These are phyloP conservation scores for Crambe crambe DNA, from an alignment of 37 sponge, comb jelly and placozoan species.

Conservation along the genomic window DNA sequence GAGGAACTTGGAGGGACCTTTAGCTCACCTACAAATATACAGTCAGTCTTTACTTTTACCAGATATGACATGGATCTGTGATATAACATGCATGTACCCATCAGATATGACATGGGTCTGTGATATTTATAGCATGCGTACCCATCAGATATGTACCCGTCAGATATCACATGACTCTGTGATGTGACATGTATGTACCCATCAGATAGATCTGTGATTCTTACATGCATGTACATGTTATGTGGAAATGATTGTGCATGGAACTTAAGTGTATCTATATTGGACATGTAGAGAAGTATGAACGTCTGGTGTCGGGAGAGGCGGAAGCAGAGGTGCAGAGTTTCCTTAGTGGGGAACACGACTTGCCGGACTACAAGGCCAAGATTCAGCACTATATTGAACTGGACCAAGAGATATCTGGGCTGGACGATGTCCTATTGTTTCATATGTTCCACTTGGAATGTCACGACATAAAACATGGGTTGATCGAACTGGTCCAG, in stretches of 20 bases:
- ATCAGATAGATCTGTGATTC: no score
- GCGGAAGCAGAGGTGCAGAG: constrained; percentile 52
- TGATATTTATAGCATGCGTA: no score
- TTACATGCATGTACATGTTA: no score
- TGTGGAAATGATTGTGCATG: background rate
- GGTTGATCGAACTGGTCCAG: constrained; percentile 47
- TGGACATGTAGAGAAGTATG: background rate
- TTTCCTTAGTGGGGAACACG: constrained; percentile 70
- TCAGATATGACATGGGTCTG: no score
- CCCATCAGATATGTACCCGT: no score
- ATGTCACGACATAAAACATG: constrained; percentile 83
- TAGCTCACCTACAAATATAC: constrained; percentile 49
- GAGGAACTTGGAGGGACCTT: constrained; percentile 41
- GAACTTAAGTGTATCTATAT: background rate
- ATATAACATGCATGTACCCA: no score
- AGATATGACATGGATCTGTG: no score
- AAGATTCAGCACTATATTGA: constrained; percentile 51
- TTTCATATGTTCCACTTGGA: constrained; percentile 84
- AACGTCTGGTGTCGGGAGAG: constrained; percentile 68
- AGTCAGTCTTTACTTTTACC: constrained; percentile 47
- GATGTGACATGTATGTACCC: no score
- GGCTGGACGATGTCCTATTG: constrained; percentile 38
- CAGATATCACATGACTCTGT: no score
- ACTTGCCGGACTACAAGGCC: constrained; percentile 71
- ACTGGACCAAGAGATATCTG: background rate